phyloP scores from a whole-genome alignment of 2,888 invertebrate genomes.

The Watsonalla binaria region DNA sequence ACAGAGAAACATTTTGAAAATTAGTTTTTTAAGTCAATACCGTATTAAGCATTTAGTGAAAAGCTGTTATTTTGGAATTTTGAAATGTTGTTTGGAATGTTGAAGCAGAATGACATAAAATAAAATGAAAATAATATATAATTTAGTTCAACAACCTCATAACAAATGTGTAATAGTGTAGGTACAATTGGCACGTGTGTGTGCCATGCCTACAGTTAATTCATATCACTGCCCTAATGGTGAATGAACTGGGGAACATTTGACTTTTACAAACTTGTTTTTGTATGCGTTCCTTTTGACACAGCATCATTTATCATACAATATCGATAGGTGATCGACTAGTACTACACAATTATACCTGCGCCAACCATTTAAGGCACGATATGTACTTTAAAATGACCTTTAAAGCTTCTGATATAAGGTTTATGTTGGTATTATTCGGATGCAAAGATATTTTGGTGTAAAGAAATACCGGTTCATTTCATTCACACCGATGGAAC shows the following conservation, averaged over 20 bases:
- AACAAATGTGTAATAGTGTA: neutral
- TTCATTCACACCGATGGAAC: slow-evolving; percentile 50
- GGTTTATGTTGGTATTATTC: slow-evolving; percentile 16
- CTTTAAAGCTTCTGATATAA: slow-evolving; percentile 8
- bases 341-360: slow-evolving; percentile 46
- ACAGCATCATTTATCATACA: slow-evolving; percentile 55
- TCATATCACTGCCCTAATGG: slow-evolving; percentile 22
- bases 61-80: no score
- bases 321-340: slow-evolving; percentile 63
- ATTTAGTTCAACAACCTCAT: neutral
- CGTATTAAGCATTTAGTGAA: no score
- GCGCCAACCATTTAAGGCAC: slow-evolving; percentile 20
- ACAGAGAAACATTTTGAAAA: no score
- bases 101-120: no score
- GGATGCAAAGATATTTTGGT: slow-evolving; percentile 21
- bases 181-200: neutral
- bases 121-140: no score
- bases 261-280: slow-evolving; percentile 45
- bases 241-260: slow-evolving; percentile 50
- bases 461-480: slow-evolving; percentile 47
- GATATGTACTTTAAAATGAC: neutral
- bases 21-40: no score
- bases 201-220: slow-evolving; percentile 2
- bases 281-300: slow-evolving; percentile 41
- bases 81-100: no score